Evolutionary conservation across 2,113 vertebrate species (phyloP).

Genomic region (Isichthys henryi): DNA sequence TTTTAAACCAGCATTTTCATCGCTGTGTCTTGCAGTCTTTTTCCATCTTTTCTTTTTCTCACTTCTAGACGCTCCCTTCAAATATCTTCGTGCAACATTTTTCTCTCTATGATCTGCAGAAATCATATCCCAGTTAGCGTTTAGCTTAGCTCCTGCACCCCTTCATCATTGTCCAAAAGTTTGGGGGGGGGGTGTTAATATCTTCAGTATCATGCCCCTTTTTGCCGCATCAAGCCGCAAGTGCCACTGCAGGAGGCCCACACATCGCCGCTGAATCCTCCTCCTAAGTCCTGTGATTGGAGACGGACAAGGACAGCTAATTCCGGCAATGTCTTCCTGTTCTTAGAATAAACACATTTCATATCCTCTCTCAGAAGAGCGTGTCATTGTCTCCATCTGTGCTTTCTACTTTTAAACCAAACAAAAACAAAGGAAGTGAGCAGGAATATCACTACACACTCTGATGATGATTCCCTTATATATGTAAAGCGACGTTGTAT

Average conservation of each 20-base stretch:
- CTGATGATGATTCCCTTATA: background rate
- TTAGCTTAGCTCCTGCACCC: background rate
- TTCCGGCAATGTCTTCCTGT: background rate
- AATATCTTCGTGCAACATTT: background rate
- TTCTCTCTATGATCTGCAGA: background rate
- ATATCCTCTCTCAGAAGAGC: background rate
- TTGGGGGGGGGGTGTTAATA: background rate
- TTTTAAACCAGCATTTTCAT: background rate
- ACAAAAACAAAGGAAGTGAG: background rate
- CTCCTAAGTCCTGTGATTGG: background rate
- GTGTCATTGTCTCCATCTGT: background rate
- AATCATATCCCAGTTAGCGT: background rate
- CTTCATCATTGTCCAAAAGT: background rate
- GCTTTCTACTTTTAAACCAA: background rate
- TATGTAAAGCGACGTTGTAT: background rate
- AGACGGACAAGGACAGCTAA: background rate
- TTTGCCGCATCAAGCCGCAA: background rate
- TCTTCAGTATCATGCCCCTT: background rate
- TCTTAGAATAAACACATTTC: background rate
- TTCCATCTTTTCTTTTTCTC: background rate
- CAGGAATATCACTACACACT: background rate
- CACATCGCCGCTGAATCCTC: background rate
- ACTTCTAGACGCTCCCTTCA: background rate
- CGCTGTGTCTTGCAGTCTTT: background rate
- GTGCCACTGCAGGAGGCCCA: background rate